These are phyloP conservation scores for Agrenia bidenticulata DNA, from an alignment of 2,888 invertebrate species.

Conservation along the genomic window DNA sequence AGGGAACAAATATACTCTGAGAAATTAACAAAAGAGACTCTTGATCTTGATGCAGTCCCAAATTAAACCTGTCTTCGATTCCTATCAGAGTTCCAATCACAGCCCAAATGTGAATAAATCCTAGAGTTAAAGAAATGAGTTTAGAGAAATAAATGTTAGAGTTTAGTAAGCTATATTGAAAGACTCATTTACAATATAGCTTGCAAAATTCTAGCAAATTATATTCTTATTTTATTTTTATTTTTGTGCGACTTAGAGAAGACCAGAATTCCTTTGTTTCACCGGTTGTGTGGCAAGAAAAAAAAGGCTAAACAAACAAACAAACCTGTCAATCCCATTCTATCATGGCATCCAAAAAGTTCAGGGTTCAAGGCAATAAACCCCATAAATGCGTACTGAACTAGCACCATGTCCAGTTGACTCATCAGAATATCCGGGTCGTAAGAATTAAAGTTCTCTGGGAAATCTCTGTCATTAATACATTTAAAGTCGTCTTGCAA, in stretches of 20 bases:
- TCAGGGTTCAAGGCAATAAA: slow-evolving; percentile 22
- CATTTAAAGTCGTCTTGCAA: slow-evolving; percentile 13
- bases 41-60: slow-evolving; percentile 10
- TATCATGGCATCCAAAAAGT: slow-evolving; percentile 24
- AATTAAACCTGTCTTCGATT: slow-evolving; percentile 22
- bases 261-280: no score
- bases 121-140: no score
- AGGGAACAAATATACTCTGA: slow-evolving; percentile 19
- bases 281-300: no score
- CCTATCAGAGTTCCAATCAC: slow-evolving; percentile 25
- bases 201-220: no score
- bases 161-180: no score
- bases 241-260: no score
- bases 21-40: slow-evolving; percentile 12
- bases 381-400: slow-evolving; percentile 30
- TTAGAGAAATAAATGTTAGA: no score
- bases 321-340: slow-evolving; percentile 26
- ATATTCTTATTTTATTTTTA: no score
- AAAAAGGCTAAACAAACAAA: no score
- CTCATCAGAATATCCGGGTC: slow-evolving; percentile 25
- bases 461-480: background rate
- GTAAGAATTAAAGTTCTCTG: slow-evolving; percentile 15
- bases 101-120: slow-evolving; percentile 32
- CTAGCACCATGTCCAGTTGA: slow-evolving; percentile 28
- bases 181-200: no score